phyloP scores from a whole-genome alignment of 2,888 invertebrate genomes.

The Temnothorax ravouxi region DNA sequence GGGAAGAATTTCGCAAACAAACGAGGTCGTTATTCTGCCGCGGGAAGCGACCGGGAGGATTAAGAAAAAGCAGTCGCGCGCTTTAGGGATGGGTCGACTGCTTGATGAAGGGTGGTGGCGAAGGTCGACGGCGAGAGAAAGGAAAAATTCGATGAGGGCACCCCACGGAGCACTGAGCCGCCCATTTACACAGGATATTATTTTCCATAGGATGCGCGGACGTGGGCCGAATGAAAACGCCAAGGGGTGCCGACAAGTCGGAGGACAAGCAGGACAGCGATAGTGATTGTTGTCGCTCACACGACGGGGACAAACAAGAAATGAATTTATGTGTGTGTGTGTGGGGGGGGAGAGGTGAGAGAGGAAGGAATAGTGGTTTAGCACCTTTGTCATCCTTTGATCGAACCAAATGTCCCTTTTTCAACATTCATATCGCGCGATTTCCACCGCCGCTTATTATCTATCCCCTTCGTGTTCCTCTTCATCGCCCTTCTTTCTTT shows the following conservation, averaged over 20 bases:
- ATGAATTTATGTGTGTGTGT: too few relatives aligned
- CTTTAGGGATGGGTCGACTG: not conserved
- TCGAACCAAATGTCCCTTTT: constrained; percentile 13
- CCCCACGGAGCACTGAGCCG: constrained; percentile 23
- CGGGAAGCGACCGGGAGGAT: constrained; percentile 42
- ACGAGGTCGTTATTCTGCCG: constrained; percentile 70
- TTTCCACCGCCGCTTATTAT: constrained; percentile 34
- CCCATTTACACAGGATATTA: constrained; percentile 68
- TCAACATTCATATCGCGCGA: not conserved
- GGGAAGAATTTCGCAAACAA: constrained; percentile 73
- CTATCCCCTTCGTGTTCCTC: not conserved
- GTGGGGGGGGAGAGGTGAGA: too few relatives aligned
- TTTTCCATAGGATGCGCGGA: constrained; percentile 57
- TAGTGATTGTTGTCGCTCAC: constrained; percentile 31
- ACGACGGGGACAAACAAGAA: constrained; percentile 8
- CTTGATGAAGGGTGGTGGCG: not conserved
- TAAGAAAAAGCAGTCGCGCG: constrained; percentile 48
- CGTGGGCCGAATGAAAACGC: constrained; percentile 48
- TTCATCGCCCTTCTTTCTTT: not conserved
- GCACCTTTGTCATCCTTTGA: constrained; percentile 30
- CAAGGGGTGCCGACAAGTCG: constrained; percentile 34
- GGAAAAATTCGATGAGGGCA: constrained; percentile 17
- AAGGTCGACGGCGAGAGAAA: constrained; percentile 14
- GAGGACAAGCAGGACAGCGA: not conserved
- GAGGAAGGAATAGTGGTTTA: constrained; percentile 25